phyloP scores from a whole-genome alignment of 2,888 invertebrate species.

The Andrena chrysosceles region DNA sequence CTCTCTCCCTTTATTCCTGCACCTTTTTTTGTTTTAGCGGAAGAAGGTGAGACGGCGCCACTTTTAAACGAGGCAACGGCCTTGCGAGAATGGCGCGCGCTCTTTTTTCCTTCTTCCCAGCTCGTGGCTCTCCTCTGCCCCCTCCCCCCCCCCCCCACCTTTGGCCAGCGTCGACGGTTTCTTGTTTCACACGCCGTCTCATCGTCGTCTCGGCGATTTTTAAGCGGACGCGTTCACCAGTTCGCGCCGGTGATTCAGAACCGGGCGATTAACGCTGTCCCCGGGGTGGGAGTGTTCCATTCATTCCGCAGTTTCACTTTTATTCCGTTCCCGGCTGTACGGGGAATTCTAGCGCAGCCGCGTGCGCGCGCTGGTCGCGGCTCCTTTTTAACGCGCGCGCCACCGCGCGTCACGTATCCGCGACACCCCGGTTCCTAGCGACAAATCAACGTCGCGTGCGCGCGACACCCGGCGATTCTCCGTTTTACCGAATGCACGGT shows the following conservation, averaged over 20 bases:
- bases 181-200: slow-evolving; percentile 45
- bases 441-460: no score
- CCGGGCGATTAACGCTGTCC: slow-evolving; percentile 34
- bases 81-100: slow-evolving; percentile 54
- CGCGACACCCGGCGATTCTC: no score
- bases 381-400: no score
- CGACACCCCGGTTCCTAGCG: no score
- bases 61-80: slow-evolving; percentile 63
- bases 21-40: slow-evolving; percentile 7
- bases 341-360: background rate
- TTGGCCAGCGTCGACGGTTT: slow-evolving; percentile 3
- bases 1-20: background rate
- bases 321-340: slow-evolving; percentile 27
- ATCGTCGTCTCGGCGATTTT: slow-evolving; percentile 54
- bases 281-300: slow-evolving; percentile 35
- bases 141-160: background rate
- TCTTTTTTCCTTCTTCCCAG: slow-evolving; percentile 37
- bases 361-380: background rate
- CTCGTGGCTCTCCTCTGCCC: background rate
- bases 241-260: slow-evolving; percentile 46
- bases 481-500: no score
- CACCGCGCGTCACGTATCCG: no score
- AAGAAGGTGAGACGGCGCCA: slow-evolving; percentile 59
- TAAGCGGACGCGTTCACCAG: slow-evolving; percentile 22
- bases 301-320: slow-evolving; percentile 48